A percentile compares a stretch with the other conserved stretches of the same genome.
Conservation (phyloP, 1,140 invertebrate species). For the Cepaea nemoralis region DNA sequence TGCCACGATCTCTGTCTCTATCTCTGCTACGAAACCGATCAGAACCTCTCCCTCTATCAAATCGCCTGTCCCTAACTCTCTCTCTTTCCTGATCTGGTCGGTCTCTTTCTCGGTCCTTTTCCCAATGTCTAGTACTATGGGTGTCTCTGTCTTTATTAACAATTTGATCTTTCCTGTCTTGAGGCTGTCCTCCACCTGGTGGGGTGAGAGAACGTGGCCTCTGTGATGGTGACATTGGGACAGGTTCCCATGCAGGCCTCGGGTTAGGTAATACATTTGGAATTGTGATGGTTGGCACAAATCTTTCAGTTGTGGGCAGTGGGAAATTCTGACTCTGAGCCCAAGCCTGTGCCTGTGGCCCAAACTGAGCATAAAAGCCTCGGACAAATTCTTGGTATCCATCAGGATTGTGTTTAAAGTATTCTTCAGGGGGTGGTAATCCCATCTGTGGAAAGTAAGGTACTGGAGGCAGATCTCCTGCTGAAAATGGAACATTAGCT, state of each 20-base stretch:
- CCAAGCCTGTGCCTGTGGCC: conserved; percentile 21
- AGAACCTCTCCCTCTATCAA: conserved; percentile 21
- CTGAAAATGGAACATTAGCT: neutral
- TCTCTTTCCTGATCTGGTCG: conserved; percentile 7
- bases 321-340: conserved; percentile 11
- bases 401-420: conserved; percentile 29
- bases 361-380: conserved; percentile 28
- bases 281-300: neutral
- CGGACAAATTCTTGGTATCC: conserved; percentile 36
- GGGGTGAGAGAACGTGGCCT: conserved; percentile 26
- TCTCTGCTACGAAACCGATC: conserved; percentile 7
- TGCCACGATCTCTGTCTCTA: neutral
- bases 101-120: conserved; percentile 25
- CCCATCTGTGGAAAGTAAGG: conserved; percentile 36
- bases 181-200: neutral
- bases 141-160: conserved; percentile 23
- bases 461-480: conserved; percentile 28
- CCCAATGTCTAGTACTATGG: conserved; percentile 10
- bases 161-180: conserved; percentile 16
- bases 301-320: neutral
- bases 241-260: conserved; percentile 22
- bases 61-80: neutral
- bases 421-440: conserved; percentile 35
- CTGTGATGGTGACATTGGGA: conserved; percentile 25
- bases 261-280: neutral